These are phyloP conservation scores for Discoglossus pictus DNA, from an alignment of 2,797 vertebrate species.

Conservation along the genomic window DNA sequence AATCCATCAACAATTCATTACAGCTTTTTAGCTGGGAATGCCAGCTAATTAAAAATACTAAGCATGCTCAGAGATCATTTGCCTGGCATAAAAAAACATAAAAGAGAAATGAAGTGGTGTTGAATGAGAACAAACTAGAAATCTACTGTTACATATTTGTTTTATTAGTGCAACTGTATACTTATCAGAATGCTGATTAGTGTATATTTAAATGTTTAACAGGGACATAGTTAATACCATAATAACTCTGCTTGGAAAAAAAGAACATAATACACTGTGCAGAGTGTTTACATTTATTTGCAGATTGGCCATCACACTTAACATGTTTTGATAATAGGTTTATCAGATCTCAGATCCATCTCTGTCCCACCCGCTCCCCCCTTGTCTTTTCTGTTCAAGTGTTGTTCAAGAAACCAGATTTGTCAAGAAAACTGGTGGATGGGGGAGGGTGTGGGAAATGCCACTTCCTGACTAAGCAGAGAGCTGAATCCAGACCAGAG, in stretches of 20 bases:
- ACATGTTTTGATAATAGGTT: constrained; percentile 61
- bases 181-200: constrained; percentile 2
- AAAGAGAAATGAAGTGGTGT: constrained; percentile 57
- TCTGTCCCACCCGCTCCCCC: constrained; percentile 32
- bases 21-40: constrained; percentile 73
- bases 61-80: constrained; percentile 65
- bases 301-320: constrained; percentile 48
- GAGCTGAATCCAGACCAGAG: constrained; percentile 83
- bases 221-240: constrained; percentile 37
- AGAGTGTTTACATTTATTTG: constrained; percentile 32
- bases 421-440: constrained; percentile 70
- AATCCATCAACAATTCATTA: constrained; percentile 77
- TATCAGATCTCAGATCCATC: constrained; percentile 58
- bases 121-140: constrained; percentile 51
- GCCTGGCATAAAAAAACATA: constrained; percentile 51
- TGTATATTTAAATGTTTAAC: constrained; percentile 12
- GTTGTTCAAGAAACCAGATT: constrained; percentile 78
- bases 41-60: constrained; percentile 79
- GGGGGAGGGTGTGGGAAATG: constrained; percentile 67
- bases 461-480: constrained; percentile 78
- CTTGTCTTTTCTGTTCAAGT: constrained; percentile 62
- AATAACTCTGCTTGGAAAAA: constrained; percentile 38
- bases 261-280: constrained; percentile 35
- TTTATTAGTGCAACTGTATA: constrained; percentile 37
- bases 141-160: constrained; percentile 59